Evolutionary conservation across 2,113 vertebrate species (phyloP), one percentile per base, ranked within the genome.

Genomic region (Lontra canadensis): DNA sequence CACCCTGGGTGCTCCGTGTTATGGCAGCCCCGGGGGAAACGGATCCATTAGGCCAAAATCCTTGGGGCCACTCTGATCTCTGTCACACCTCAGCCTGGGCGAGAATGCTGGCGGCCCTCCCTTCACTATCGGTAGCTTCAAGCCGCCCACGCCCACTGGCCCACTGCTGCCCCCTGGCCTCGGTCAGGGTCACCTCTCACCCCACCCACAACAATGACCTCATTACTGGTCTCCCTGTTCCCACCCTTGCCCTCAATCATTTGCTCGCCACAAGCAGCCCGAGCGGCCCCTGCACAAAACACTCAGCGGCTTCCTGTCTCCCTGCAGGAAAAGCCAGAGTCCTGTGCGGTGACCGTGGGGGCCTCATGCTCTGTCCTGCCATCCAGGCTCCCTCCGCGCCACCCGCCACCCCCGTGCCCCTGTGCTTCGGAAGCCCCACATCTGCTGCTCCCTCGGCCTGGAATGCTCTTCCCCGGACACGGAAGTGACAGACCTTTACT

Each of bases 61-160:
- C 31, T 31, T 17, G 34, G 85, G 57, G n/a, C 78, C 79, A 76
- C 88, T 11, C 4, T 21, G 61, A 94, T 36, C 31, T 44, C 55
- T 82, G 57, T 44, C 8, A 92, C 3, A 13, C 15, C 59, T 13
- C 20, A 12, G 6, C 23, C 20, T 25, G 59, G 34, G 34, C 0
- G 18, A 49, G 39, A 49, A 9, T 1, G 49, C 36, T 25, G 1
- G 3, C 3, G n/a, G 78, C 29, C 44, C 80, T 61, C 76, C 74
- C 57, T 44, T n/a, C 23, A 34, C 39, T 2, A 67, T 1, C 49
- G 10, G 31, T 9, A 18, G 69, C 82, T 47, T 87, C 57, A 9
- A n/a, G 20, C 71, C 0, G 0, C 14, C 39, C 36, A 14, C 0
- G 6, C 23, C 74, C 52, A 36, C 21, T 55, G 44, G n/a, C 13